phyloP scores from a whole-genome alignment of 2,113 vertebrate genomes.

The Lepus americanus region DNA sequence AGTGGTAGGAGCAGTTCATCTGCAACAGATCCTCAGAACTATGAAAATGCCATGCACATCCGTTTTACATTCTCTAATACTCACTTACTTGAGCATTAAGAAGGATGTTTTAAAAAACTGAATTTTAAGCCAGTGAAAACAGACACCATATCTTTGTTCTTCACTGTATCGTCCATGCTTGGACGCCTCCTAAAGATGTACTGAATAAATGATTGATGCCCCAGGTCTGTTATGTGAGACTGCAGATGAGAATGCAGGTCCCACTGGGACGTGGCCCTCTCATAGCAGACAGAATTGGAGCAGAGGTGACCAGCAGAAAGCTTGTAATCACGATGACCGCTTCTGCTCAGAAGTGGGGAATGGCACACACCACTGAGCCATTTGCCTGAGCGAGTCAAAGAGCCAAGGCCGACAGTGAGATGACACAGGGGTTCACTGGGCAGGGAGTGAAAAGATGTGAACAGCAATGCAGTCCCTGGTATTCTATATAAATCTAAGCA shows the following conservation, averaged over 20 bases:
- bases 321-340: background rate
- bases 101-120: background rate
- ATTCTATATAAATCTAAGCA: no score
- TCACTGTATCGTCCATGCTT: background rate
- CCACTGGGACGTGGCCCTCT: background rate
- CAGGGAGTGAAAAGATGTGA: background rate
- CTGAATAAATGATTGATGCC: background rate
- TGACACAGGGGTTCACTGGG: no score
- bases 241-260: background rate
- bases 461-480: rapidly evolving
- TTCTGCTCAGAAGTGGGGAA: background rate
- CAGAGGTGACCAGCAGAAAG: background rate
- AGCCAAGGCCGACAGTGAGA: no score
- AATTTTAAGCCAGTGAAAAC: background rate
- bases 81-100: background rate
- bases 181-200: background rate
- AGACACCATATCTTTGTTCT: background rate
- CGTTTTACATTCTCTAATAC: background rate
- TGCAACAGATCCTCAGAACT: background rate
- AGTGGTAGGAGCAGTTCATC: background rate
- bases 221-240: background rate
- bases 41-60: background rate
- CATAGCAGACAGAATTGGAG: background rate
- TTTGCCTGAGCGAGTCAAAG: background rate
- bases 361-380: background rate